phyloP scores from a whole-genome alignment of 1,140 invertebrate species.

The Trichonephila clavipes region DNA sequence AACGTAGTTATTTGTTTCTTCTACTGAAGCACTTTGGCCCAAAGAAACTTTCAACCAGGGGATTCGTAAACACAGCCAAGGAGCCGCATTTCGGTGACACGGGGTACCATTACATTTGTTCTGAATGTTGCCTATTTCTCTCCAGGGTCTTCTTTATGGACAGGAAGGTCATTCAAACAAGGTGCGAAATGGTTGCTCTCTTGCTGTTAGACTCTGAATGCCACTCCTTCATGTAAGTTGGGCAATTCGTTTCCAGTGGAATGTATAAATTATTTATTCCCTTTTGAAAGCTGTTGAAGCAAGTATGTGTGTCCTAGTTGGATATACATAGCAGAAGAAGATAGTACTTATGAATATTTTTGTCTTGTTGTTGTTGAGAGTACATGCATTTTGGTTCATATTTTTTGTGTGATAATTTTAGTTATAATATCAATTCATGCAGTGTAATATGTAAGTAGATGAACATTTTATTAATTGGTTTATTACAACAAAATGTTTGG shows the following conservation, averaged over 20 bases:
- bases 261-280: conserved; percentile 22
- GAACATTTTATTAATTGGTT: too few species aligned
- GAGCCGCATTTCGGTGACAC: not conserved
- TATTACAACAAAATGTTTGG: too few species aligned
- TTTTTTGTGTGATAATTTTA: too few species aligned
- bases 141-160: conserved; percentile 38
- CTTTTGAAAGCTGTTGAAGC: not conserved
- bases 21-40: not conserved
- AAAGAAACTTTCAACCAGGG: conserved; percentile 16
- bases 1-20: conserved; percentile 41
- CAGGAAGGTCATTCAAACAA: conserved; percentile 8
- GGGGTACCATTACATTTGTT: conserved; percentile 32
- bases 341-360: too few species aligned
- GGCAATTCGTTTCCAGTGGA: not conserved
- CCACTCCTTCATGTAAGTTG: not conserved
- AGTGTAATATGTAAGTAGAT: too few species aligned
- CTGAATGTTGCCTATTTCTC: conserved; percentile 46
- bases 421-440: too few species aligned
- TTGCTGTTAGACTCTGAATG: too few species aligned
- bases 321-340: not conserved
- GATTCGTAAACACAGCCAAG: conserved; percentile 1
- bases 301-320: not conserved
- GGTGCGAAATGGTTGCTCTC: conserved; percentile 26
- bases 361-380: too few species aligned
- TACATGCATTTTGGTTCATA: too few species aligned